Evolutionary conservation across 2,797 vertebrate species (phyloP).

Genomic region (Anableps anableps): DNA sequence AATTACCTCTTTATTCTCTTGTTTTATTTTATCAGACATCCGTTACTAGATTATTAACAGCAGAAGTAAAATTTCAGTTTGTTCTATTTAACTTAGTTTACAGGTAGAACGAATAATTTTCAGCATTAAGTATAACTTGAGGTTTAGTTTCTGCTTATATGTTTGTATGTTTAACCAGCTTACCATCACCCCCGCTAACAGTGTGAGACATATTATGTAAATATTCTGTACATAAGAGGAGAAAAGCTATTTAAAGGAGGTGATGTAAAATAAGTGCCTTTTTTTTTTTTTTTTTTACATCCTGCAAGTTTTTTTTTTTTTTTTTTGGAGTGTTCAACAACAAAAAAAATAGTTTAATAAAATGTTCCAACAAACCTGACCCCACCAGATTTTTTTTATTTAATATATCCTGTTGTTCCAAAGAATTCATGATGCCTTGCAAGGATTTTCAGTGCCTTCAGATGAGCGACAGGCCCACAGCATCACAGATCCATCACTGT

Average conservation of each 20-base stretch:
- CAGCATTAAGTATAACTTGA: not conserved
- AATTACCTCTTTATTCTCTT: not conserved
- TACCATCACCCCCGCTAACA: not conserved
- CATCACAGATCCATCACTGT: not conserved
- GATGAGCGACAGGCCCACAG: not conserved
- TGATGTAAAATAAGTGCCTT: slow-evolving; percentile 57
- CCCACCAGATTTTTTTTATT: not conserved
- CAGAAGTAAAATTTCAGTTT: not conserved
- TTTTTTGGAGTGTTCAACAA: slow-evolving; percentile 2
- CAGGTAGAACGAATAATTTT: not conserved
- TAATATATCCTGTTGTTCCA: not conserved
- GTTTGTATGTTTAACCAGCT: not conserved
- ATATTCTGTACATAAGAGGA: slow-evolving; percentile 64
- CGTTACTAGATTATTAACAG: not conserved
- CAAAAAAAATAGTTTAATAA: slow-evolving; percentile 2
- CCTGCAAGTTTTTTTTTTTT: slow-evolving; percentile 4
- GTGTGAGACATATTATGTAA: slow-evolving; percentile 41
- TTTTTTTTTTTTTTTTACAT: slow-evolving; percentile 46
- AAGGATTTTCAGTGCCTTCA: too few species aligned
- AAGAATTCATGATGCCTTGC: not conserved
- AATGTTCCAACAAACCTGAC: slow-evolving; percentile 6
- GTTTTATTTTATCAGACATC: not conserved
- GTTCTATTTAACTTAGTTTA: not conserved
- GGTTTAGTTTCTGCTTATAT: not conserved
- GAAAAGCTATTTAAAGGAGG: slow-evolving; percentile 55